Conservation (phyloP, 2,113 vertebrate genomes). For the Chaetops frenatus region DNA sequence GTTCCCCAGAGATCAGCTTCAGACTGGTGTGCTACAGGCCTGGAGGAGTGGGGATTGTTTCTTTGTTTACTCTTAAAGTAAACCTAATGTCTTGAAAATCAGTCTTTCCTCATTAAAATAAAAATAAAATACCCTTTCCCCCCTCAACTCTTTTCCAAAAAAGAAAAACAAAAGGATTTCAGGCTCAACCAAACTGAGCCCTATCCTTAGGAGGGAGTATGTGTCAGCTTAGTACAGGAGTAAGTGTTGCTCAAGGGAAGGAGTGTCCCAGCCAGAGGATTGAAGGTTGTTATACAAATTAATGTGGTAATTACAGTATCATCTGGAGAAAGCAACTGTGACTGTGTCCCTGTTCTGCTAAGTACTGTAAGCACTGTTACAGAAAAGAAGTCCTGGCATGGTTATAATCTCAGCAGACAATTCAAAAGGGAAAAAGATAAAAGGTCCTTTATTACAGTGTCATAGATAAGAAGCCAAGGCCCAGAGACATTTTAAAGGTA, state of each 20-base stretch:
- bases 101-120: not conserved
- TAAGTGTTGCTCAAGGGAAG: constrained; percentile 32
- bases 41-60: not conserved
- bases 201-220: not conserved
- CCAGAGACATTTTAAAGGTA: not conserved
- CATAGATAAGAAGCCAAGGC: not conserved
- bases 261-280: constrained; percentile 27
- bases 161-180: not conserved
- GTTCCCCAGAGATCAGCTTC: not conserved
- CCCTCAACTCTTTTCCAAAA: not conserved
- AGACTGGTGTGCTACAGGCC: not conserved
- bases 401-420: constrained; percentile 16
- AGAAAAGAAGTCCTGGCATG: not conserved
- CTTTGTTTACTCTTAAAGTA: not conserved
- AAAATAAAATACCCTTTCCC: not conserved
- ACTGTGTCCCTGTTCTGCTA: constrained; percentile 27
- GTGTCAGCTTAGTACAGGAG: not conserved
- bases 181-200: not conserved
- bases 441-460: not conserved
- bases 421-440: not conserved
- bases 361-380: not conserved
- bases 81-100: not conserved
- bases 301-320: constrained; percentile 60
- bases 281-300: constrained; percentile 61
- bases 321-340: constrained; percentile 58